Percentiles rank a stretch among this genome's conserved stretches.
Evolutionary conservation across 2,113 vertebrate genomes (phyloP).

Genomic region (Piprites chloris): DNA sequence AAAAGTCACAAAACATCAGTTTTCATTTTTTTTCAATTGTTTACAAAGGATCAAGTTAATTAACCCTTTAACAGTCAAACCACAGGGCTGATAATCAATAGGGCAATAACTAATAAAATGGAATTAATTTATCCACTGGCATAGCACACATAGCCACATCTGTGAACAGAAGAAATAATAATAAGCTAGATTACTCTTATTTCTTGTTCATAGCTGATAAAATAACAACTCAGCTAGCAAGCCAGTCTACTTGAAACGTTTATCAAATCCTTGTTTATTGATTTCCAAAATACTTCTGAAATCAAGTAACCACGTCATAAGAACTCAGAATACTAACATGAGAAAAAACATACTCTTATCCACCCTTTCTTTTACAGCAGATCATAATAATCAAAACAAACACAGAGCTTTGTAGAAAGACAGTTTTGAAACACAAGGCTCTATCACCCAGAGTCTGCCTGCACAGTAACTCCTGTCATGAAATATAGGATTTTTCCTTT

Average conservation of each 20-base stretch:
- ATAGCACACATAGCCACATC: conserved; percentile 8
- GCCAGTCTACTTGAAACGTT: not conserved
- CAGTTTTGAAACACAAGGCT: conserved; percentile 26
- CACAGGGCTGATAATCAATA: conserved; percentile 56
- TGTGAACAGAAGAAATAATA: not conserved
- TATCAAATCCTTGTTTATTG: not conserved
- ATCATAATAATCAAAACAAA: conserved; percentile 23
- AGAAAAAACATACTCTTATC: conserved; percentile 13
- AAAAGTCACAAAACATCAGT: conserved; percentile 68
- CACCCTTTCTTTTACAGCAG: conserved; percentile 22
- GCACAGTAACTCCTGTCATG: not conserved
- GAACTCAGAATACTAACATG: not conserved
- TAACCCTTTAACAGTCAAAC: conserved; percentile 70
- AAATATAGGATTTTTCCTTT: conserved; percentile 3
- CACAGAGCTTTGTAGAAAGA: not conserved
- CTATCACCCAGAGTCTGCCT: not conserved
- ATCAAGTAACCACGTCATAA: not conserved
- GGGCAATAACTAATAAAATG: conserved; percentile 37
- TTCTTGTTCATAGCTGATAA: conserved; percentile 23
- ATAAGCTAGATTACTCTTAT: conserved; percentile 46
- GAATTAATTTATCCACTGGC: conserved; percentile 31
- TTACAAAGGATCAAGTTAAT: conserved; percentile 60
- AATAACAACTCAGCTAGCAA: not conserved
- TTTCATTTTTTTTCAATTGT: conserved; percentile 4
- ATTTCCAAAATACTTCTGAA: conserved; percentile 12